Evolutionary conservation across 1,140 invertebrate genomes (phyloP), one percentile per base, ranked within the genome.

Genomic region (Nylanderia fulva): DNA sequence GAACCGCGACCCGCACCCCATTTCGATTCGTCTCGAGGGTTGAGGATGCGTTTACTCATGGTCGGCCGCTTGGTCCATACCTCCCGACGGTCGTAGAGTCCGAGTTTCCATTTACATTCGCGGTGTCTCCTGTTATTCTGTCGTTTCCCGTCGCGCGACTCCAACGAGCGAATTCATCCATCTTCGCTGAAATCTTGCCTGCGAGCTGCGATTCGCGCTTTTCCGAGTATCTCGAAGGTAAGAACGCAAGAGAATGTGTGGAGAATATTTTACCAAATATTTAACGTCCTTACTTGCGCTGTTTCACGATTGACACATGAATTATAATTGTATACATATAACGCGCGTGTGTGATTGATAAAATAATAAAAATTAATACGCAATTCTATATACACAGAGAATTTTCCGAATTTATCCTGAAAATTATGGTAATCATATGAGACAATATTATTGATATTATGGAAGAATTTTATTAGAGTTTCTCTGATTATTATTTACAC

Each of bases 1-100:
- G 91, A 93, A 93, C 91, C 89, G 91, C 89, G 80, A 45, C 48
- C 83, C 80, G 90, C 83, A 88, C 69, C 88, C 86, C 85, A 90
- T 92, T 91, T 90, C 82, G 86, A 88, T 88, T 89, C 82, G 88
- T 86, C 79, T 88, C 86, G 76, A 90, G 89, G 86, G 72, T 83
- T 72, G 89, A 90, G 85, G 77, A 90, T 61, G 82, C 87, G 90
- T 90, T 90, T 90, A 88, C 89, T 90, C 82, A 80, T 76, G 33
- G 66, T 80, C 45, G 61, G 27, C 64, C 88, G 24, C 87, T 68
- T 61, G 68, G 88, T 85, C 75, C 83, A 66, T 13, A 39, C 8
- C 75, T 58, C 60, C 42, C 86, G 75, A 11, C 63, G 58, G 45
- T 52, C 42, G n/a, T 84, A 68, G 18, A 52, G 42, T 74, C 48